A percentile compares a stretch with the other conserved stretches of the same genome.
Conservation (phyloP, 2,888 invertebrate species). For the Drosophila stalkeri region DNA sequence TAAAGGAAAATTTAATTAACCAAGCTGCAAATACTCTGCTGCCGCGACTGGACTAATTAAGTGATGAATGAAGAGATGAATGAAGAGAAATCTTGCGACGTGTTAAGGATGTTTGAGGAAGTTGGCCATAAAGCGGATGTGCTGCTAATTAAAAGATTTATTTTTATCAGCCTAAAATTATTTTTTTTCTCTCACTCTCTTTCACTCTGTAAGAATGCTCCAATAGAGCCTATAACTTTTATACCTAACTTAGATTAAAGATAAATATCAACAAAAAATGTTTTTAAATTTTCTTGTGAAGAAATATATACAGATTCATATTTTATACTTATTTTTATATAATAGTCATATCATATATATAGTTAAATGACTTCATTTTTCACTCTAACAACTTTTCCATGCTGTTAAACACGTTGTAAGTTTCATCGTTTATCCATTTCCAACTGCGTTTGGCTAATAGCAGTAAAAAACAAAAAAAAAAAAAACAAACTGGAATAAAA, state of each 20-base stretch:
- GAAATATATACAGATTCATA: no score
- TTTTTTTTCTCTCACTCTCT: background rate
- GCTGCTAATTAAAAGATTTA: background rate
- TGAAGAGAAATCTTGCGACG: background rate
- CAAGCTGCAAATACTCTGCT: background rate
- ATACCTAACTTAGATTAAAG: no score
- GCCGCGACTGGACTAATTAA: background rate
- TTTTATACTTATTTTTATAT: no score
- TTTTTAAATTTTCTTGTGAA: no score
- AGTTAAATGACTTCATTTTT: no score
- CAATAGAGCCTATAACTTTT: no score
- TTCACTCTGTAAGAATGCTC: no score
- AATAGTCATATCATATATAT: no score
- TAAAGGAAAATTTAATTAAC: conserved; percentile 4
- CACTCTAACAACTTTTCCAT: no score
- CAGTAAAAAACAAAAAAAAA: background rate
- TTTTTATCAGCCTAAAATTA: background rate
- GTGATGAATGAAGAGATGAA: background rate
- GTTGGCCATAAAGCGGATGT: background rate
- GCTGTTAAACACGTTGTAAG: background rate
- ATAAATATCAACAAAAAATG: no score
- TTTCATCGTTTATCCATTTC: background rate
- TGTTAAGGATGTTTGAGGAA: background rate
- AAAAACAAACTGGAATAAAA: no score
- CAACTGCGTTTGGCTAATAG: background rate